Conservation (phyloP, 2,113 vertebrate genomes). For the Mellivora capensis region DNA sequence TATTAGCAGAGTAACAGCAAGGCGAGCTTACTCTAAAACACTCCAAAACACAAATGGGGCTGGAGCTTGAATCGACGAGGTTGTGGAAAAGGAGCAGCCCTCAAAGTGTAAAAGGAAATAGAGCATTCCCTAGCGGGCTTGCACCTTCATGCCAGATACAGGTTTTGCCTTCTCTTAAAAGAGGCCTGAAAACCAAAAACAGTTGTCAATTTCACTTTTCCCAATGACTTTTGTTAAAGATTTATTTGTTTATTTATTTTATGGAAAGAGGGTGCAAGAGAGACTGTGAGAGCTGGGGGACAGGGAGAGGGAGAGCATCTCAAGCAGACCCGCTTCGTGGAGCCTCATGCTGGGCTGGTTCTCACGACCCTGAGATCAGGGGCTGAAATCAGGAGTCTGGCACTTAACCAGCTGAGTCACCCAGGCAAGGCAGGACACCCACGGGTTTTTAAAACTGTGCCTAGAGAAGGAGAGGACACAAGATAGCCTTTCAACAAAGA, state of each 20-base stretch:
- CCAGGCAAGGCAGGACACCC: background rate
- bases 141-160: background rate
- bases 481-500: background rate
- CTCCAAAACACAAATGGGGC: accelerated
- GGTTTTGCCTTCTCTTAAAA: background rate
- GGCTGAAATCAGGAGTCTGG: background rate
- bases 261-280: background rate
- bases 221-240: background rate
- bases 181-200: background rate
- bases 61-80: background rate
- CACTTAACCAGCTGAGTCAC: background rate
- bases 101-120: accelerated
- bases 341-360: background rate
- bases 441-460: background rate
- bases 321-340: background rate
- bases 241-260: background rate
- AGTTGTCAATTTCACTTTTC: background rate
- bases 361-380: background rate
- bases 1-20: background rate
- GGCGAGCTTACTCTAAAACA: accelerated
- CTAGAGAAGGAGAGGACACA: background rate
- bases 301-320: background rate
- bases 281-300: background rate
- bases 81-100: background rate
- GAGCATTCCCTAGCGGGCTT: background rate